Evolutionary conservation across 2,797 vertebrate species (phyloP).

Genomic region (Sarcophilus harrisii): DNA sequence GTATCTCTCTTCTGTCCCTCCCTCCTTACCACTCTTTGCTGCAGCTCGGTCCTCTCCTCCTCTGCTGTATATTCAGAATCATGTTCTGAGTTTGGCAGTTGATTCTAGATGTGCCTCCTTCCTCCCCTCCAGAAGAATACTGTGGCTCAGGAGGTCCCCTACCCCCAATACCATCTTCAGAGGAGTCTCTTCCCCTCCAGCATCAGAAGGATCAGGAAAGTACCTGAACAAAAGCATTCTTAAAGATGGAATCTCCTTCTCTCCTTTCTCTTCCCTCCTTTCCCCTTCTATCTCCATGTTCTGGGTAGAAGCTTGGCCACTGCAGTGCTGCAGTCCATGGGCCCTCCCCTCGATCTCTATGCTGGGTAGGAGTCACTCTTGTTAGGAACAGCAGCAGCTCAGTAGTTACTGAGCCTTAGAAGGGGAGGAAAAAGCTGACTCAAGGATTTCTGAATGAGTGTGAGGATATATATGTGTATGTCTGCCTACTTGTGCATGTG

Average conservation of each 20-base stretch:
- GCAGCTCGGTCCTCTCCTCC: neutral
- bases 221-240: neutral
- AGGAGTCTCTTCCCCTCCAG: neutral
- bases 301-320: neutral
- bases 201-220: neutral
- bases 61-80: neutral
- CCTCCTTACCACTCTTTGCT: neutral
- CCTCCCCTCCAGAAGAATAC: neutral
- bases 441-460: constrained; percentile 17
- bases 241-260: neutral
- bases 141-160: neutral
- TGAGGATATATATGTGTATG: neutral
- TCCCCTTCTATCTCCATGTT: neutral
- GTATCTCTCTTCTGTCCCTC: neutral
- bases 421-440: constrained; percentile 59
- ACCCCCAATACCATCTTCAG: neutral
- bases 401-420: neutral
- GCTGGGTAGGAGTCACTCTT: constrained; percentile 12
- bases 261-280: neutral
- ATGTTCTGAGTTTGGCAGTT: constrained; percentile 26
- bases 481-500: neutral
- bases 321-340: constrained; percentile 50
- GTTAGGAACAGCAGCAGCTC: neutral
- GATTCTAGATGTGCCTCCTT: neutral
- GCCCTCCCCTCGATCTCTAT: neutral